Base-by-base conservation (phyloP, 2,888 invertebrate species). In the Girardia tigrina region DNA sequence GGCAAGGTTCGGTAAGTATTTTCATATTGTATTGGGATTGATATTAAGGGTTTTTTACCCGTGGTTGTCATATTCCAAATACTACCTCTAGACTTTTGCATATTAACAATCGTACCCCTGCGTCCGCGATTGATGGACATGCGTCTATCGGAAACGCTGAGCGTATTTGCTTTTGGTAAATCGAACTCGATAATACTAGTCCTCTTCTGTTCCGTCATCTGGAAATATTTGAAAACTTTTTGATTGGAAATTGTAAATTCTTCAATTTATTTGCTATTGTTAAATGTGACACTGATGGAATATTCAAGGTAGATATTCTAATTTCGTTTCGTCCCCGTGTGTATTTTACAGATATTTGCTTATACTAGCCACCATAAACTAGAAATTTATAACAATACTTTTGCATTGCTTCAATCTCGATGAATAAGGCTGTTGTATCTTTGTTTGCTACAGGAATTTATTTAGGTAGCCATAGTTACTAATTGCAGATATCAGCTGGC, bases 21-120 rank as follows among this genome's bases (percentile, higher is more conserved):
- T n/a, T 56, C 56, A n/a, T 56, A 56, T 56, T 56, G 56, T 20
- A 56, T 56, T 23, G 56, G 56, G 23, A 56, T 4, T 12, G 56
- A 56, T 8, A 56, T 4, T 56, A 56, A 56, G 23, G 56, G 23
- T n/a, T 56, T 56, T 16, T 56, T 56, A 16, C 4, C 56, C n/a
- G 56, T 4, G 23, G n/a, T 56, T 56, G 4, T n/a, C 56, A 56
- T 56, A 56, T 23, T 56, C 56, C 56, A 56, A 8, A 56, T 56
- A 56, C 56, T 56, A 20, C 56, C 56, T n/a, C 56, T n/a, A 56
- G 56, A 56, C 23, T 16, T 56, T n/a, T 56, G 56, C n/a, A 56
- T 56, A 56, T 56, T 56, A 56, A 56, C n/a, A n/a, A 56, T 6
- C 23, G 56, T 56, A 12, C 56, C n/a, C 4, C 56, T n/a, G 23